Percentiles rank a stretch among this genome's conserved stretches.
Conservation (phyloP, 1,140 invertebrate species). For the Thaumatotibia leucotreta region DNA sequence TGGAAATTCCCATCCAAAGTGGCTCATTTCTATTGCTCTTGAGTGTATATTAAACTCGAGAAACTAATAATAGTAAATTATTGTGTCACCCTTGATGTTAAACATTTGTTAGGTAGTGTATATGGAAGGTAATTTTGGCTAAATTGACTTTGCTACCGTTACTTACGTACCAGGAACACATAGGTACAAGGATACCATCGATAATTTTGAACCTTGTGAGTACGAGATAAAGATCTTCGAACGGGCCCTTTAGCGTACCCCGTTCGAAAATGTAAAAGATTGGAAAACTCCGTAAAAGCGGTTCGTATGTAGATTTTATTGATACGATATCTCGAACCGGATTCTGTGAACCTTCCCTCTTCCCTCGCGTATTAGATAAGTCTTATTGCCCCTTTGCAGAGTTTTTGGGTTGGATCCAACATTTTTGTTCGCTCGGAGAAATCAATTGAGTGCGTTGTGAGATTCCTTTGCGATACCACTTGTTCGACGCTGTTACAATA, state of each 20-base stretch:
- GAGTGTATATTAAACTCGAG: no score
- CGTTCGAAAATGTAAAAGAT: slow-evolving; percentile 10
- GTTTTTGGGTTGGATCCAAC: slow-evolving; percentile 9
- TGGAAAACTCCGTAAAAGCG: slow-evolving; percentile 23
- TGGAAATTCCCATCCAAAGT: no score
- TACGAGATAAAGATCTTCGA: not conserved
- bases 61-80: not conserved
- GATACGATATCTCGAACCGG: slow-evolving; percentile 36
- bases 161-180: not conserved
- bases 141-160: not conserved
- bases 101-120: not conserved
- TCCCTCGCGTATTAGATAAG: slow-evolving; percentile 32
- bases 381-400: slow-evolving; percentile 20
- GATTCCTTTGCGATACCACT: not conserved
- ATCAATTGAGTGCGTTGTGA: slow-evolving; percentile 7
- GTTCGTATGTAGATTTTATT: slow-evolving; percentile 44
- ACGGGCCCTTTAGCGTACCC: not conserved
- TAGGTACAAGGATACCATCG: not conserved
- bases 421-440: not conserved
- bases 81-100: not conserved
- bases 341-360: slow-evolving; percentile 24
- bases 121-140: not conserved
- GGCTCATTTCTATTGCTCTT: no score
- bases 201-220: not conserved
- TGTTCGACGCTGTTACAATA: not conserved